Base-by-base conservation (phyloP, 1,140 invertebrate genomes). In the Drosophila setifemur region DNA sequence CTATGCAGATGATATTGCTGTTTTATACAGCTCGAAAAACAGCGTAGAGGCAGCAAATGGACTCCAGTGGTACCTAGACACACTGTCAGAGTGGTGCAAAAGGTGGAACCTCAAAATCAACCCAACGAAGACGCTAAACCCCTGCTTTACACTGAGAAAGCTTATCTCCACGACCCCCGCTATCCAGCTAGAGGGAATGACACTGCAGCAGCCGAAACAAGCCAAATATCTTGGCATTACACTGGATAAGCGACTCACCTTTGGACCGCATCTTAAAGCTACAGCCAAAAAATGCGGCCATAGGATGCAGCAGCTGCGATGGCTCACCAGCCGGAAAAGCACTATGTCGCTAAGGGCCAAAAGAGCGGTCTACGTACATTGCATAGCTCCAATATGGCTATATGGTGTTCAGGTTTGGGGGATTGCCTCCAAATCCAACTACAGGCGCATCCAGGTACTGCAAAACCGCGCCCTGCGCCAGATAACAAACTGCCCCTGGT, bases 371-470 rank as follows among this genome's bases (percentile, higher is more conserved):
- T 23, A 23, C 5, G 21, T 5, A 23, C 21, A 23, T 5, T 23
- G 21, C 21, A 23, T 23, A 3, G 21, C 5, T 2, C 21, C 21
- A 23, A 23, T 23, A 23, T 23, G 35, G 5, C 29, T 47, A 1
- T 31, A 47, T 18, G 44, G 40, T 25, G 40, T 43, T n/a, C 40
- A 43, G n/a, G 25, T 43, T 26, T 26, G 40, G 40, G 21, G 40
- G n/a, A 43, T 43, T 5, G 40, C 40, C 9, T 8, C 21, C 8
- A 43, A 43, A 43, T 25, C 40, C 3, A 43, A 43, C 23, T 26
- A 26, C n/a, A n/a, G n/a, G n/a, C n/a, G n/a, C n/a, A n/a, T n/a
- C n/a, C n/a, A n/a, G n/a, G n/a, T n/a, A n/a, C n/a, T n/a, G n/a
- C n/a, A n/a, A n/a, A n/a, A n/a, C n/a, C n/a, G n/a, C n/a, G n/a